Percentiles rank a stretch among this genome's conserved stretches.
Evolutionary conservation across 1,140 invertebrate genomes (phyloP).

Genomic region (Tetramorium simillimum): DNA sequence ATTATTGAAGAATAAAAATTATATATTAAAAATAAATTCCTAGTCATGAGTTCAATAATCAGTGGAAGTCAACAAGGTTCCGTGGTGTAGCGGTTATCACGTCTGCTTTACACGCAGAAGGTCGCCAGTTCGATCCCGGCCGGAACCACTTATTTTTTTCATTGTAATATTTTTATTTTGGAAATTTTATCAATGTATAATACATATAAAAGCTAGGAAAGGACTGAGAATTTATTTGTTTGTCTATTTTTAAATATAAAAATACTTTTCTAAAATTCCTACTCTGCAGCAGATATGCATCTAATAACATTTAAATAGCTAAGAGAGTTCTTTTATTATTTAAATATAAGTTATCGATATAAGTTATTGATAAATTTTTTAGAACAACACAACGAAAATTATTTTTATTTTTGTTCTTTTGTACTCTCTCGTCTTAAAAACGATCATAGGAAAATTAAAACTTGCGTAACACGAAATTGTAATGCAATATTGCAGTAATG

Average conservation of each 20-base stretch:
- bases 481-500: slow-evolving; percentile 29
- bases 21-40: neutral
- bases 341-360: neutral
- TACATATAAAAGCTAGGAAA: neutral
- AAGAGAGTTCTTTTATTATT: neutral
- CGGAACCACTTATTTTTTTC: slow-evolving; percentile 87
- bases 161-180: neutral
- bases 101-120: slow-evolving; percentile 91
- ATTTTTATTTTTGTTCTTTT: neutral
- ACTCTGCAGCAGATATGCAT: neutral
- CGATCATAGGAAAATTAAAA: slow-evolving; percentile 6
- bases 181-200: neutral
- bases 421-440: slow-evolving; percentile 9
- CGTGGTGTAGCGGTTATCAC: slow-evolving; percentile 81
- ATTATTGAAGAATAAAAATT: neutral
- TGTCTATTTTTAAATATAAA: neutral
- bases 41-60: neutral
- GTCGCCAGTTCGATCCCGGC: slow-evolving; percentile 93
- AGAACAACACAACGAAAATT: neutral
- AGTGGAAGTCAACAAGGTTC: slow-evolving; percentile 57
- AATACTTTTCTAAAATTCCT: neutral
- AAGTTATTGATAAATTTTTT: neutral
- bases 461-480: neutral
- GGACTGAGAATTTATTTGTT: neutral
- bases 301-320: neutral